Percentiles rank a stretch among this genome's conserved stretches.
Conservation (phyloP, 2,888 invertebrate genomes). For the Drosophila anomelani region DNA sequence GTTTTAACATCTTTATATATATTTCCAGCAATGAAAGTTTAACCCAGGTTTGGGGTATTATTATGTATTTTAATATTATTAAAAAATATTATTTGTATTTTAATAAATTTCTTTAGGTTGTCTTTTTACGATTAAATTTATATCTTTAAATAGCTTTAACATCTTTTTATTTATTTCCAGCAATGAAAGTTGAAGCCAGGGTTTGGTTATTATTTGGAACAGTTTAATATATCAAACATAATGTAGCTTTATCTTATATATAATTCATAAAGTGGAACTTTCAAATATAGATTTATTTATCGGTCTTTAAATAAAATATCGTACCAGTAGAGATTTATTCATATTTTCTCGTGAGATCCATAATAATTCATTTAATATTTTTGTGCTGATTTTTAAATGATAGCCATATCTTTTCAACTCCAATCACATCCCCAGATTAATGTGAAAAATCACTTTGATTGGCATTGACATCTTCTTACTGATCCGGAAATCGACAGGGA, state of each 20-base stretch:
- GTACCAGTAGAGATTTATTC: too few relatives aligned
- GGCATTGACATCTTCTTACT: neutral
- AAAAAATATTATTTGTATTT: too few relatives aligned
- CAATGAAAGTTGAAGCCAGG: too few relatives aligned
- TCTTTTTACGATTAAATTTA: too few relatives aligned
- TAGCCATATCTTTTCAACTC: neutral
- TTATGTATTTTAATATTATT: too few relatives aligned
- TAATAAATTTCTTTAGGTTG: too few relatives aligned
- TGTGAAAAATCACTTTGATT: neutral
- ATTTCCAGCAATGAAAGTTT: too few relatives aligned
- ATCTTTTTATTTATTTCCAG: too few relatives aligned
- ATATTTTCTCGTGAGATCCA: neutral
- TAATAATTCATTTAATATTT: neutral
- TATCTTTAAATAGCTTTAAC: too few relatives aligned
- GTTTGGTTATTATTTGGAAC: too few relatives aligned
- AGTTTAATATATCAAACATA: neutral
- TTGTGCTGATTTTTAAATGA: neutral
- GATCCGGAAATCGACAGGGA: slow-evolving; percentile 2
- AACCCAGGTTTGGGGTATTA: too few relatives aligned
- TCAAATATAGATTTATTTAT: neutral
- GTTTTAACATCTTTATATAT: too few relatives aligned
- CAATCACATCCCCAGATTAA: neutral
- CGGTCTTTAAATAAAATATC: neutral
- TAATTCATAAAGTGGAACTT: neutral
- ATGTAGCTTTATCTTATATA: neutral